Evolutionary conservation across 2,797 vertebrate genomes (phyloP), one percentile per base, ranked within the genome.

Genomic region (Acanthurus lineatus): DNA sequence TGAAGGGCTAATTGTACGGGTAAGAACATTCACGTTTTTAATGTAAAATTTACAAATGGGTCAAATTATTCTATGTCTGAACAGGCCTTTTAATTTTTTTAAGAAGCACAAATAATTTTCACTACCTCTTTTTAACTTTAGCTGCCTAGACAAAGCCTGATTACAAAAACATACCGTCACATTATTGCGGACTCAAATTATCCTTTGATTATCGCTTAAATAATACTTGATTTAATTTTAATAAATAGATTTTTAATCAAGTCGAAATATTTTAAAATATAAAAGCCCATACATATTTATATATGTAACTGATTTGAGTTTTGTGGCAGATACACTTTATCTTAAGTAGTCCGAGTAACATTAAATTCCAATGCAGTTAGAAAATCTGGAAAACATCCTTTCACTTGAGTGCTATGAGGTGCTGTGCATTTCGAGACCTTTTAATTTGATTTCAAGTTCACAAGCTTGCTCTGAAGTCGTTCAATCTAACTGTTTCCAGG

Each of bases 11-110:
- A 62, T 19, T 48, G 4, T 10, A 4, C 74, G 84, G 82, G 71
- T 86, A 71, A 62, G 82, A 32, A 8, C 19, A 25, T 2, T 14
- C 10, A 0, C 0, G 22, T 12, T 54, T 73, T 67, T 60, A 52
- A 65, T 67, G 35, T 15, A 0, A 28, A 6, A 28, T 35, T 5
- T 9, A 40, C 3, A 40, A 40, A 40, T 40, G 7, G 3, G 40
- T 40, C 40, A 40, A 40, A 40, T 40, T 40, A 40, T 40, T 8
- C 40, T 32, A 4, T 32, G 28, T 32, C 28, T 32, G 28, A 32
- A 32, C 28, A 32, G 28, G 28, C 28, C 28, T 32, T 8, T 8
- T 40, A 40, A 40, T 40, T 40, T 40, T 40, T 40, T 40, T 10
- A 40, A 8, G 1, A 40, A 40, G 10, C 10, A 40, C 40, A 40